Conservation (phyloP, 2,888 invertebrate species). For the Lamellibrachia columna region DNA sequence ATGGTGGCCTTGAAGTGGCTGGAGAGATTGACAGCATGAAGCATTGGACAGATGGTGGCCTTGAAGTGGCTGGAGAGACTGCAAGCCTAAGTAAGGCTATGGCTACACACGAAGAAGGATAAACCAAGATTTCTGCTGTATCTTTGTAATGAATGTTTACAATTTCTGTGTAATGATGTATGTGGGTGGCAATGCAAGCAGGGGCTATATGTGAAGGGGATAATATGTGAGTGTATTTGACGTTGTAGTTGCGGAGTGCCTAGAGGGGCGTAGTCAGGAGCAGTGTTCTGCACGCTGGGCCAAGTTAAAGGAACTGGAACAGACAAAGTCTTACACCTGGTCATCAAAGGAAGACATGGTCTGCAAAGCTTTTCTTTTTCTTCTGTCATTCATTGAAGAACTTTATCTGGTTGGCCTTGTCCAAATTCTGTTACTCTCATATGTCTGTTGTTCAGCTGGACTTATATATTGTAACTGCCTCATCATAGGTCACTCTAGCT, state of each 20-base stretch:
- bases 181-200: not conserved
- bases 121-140: too few species aligned
- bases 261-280: slow-evolving; percentile 52
- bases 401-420: not conserved
- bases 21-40: too few species aligned
- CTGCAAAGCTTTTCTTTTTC: slow-evolving; percentile 34
- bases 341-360: slow-evolving; percentile 53
- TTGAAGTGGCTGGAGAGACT: not conserved
- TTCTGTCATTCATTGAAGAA: not conserved
- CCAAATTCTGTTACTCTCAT: not conserved
- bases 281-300: slow-evolving; percentile 49
- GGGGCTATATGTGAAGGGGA: slow-evolving; percentile 66
- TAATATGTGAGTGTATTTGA: slow-evolving; percentile 66
- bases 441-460: not conserved
- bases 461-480: not conserved
- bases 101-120: too few species aligned
- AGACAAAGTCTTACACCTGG: slow-evolving; percentile 49
- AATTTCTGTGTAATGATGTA: too few species aligned
- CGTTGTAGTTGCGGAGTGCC: slow-evolving; percentile 51
- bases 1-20: too few species aligned
- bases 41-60: too few species aligned
- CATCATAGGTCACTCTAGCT: too few species aligned
- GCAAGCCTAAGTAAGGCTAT: not conserved
- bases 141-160: not conserved
- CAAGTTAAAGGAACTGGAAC: slow-evolving; percentile 44